Conservation (phyloP, 64 coral and sea anemone species). For the Porites australiensis region DNA sequence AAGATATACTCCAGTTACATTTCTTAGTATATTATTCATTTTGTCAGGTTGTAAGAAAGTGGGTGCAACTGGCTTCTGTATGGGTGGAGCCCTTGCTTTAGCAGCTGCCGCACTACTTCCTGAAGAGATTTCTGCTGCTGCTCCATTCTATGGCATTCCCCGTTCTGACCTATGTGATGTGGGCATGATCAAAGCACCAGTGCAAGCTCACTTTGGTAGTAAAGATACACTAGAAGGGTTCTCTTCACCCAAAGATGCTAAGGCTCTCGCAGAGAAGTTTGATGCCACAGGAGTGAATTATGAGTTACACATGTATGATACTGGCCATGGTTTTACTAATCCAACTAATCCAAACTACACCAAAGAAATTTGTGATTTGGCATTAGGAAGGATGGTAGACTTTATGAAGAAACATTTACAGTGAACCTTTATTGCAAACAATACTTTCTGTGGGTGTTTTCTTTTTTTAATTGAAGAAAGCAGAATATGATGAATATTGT, state of each 20-base stretch:
- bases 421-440: neutral
- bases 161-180: constrained; percentile 50
- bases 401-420: constrained; percentile 80
- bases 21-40: neutral
- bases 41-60: constrained; percentile 72
- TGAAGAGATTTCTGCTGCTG: constrained; percentile 73
- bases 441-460: no score
- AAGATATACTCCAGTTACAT: no score
- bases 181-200: constrained; percentile 62
- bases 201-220: constrained; percentile 82
- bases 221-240: constrained; percentile 49
- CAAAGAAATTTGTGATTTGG: constrained; percentile 53
- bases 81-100: constrained; percentile 73
- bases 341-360: constrained; percentile 57
- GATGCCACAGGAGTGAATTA: constrained; percentile 68
- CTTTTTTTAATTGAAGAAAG: no score
- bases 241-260: constrained; percentile 42
- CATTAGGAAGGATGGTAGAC: constrained; percentile 74
- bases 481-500: no score
- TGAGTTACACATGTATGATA: constrained; percentile 65
- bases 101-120: constrained; percentile 65
- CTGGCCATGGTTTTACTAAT: constrained; percentile 83
- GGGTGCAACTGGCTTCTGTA: constrained; percentile 86
- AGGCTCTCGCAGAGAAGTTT: constrained; percentile 61
- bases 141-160: constrained; percentile 87